Conservation (phyloP, 2,797 vertebrate genomes). For the Mus caroli region DNA sequence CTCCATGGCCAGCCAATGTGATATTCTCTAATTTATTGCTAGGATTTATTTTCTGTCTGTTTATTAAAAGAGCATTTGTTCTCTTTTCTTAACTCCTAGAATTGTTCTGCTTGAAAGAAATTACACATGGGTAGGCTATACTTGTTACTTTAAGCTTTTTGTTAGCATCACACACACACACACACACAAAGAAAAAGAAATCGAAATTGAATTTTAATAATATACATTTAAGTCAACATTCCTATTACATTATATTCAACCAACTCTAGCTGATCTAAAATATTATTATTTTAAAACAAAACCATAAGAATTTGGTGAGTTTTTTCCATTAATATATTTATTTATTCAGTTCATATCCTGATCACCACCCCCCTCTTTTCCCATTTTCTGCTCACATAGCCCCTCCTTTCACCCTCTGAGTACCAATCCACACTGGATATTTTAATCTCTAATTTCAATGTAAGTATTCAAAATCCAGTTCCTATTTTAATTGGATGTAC, state of each 20-base stretch:
- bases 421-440: not conserved
- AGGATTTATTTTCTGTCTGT: slow-evolving; percentile 38
- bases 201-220: slow-evolving; percentile 30
- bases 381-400: not conserved
- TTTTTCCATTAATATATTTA: not conserved
- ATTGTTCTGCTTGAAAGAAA: slow-evolving; percentile 11
- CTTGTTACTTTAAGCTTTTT: slow-evolving; percentile 44
- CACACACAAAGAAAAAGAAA: not conserved
- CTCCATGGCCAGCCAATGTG: not conserved
- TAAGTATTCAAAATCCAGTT: slow-evolving; percentile 46
- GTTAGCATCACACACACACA: not conserved
- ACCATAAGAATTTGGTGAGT: not conserved
- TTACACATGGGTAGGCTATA: not conserved
- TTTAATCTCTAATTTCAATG: not conserved
- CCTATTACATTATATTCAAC: slow-evolving; percentile 16
- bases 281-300: slow-evolving; percentile 52
- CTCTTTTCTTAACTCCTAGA: not conserved
- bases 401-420: not conserved
- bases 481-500: not conserved
- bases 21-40: not conserved
- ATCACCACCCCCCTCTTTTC: not conserved
- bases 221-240: slow-evolving; percentile 3
- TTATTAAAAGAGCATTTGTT: slow-evolving; percentile 51
- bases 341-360: not conserved
- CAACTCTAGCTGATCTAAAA: not conserved